These are phyloP conservation scores for Pollenia angustigena DNA, from an alignment of 2,888 invertebrate species.

Conservation along the genomic window DNA sequence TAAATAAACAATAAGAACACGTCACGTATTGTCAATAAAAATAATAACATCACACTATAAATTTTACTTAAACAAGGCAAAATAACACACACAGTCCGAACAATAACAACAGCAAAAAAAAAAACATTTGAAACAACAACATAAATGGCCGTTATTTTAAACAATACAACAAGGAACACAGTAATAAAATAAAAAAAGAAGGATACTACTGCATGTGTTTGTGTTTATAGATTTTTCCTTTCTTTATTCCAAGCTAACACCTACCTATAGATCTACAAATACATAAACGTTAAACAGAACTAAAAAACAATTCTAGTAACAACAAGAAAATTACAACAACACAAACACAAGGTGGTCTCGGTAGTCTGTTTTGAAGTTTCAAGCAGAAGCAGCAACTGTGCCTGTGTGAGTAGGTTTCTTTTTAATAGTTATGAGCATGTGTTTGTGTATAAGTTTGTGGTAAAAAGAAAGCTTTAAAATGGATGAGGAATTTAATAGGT, in stretches of 20 bases:
- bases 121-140: conserved; percentile 16
- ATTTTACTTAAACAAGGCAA: conserved; percentile 77
- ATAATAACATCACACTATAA: conserved; percentile 82
- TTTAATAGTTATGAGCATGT: background rate
- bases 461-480: conserved; percentile 23
- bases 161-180: conserved; percentile 51
- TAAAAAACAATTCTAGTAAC: conserved; percentile 24
- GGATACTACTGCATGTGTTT: conserved; percentile 21
- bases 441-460: conserved; percentile 24
- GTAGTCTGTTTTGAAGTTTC: conserved; percentile 4
- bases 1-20: conserved; percentile 77
- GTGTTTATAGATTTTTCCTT: conserved; percentile 20
- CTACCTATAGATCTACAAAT: conserved; percentile 2
- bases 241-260: conserved; percentile 15
- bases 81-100: conserved; percentile 6
- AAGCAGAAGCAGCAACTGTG: background rate
- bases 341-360: conserved; percentile 16
- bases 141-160: conserved; percentile 59
- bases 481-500: background rate
- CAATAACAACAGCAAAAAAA: conserved; percentile 15
- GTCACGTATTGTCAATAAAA: conserved; percentile 83
- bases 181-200: background rate
- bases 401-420: background rate
- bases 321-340: conserved; percentile 13
- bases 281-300: conserved; percentile 6